Conservation (phyloP, 1,140 invertebrate genomes). For the Dryas iulia region DNA sequence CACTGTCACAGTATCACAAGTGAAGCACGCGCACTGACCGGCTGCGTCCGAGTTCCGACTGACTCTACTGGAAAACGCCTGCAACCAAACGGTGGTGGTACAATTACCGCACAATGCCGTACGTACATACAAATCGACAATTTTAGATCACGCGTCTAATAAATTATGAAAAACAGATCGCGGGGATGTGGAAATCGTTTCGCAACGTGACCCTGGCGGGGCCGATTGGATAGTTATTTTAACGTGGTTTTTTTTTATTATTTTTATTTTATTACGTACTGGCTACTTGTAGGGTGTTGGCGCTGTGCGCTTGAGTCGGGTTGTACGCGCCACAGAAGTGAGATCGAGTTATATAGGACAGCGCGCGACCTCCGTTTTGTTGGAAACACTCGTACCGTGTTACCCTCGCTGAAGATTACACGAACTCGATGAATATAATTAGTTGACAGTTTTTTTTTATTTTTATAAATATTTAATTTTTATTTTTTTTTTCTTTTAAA, state of each 20-base stretch:
- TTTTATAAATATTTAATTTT: not conserved
- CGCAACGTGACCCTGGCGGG: slow-evolving; percentile 52
- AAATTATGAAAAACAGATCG: slow-evolving; percentile 41
- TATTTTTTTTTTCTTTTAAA: not conserved
- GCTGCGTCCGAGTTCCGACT: slow-evolving; percentile 43
- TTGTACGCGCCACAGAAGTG: slow-evolving; percentile 56
- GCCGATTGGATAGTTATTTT: slow-evolving; percentile 47
- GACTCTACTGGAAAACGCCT: slow-evolving; percentile 56
- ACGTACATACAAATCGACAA: slow-evolving; percentile 33
- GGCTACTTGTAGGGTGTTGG: slow-evolving; percentile 55
- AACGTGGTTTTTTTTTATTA: too few relatives aligned
- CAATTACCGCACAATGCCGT: slow-evolving; percentile 49
- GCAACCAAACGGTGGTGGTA: slow-evolving; percentile 67
- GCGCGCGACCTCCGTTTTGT: slow-evolving; percentile 59
- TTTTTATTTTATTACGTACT: slow-evolving; percentile 56
- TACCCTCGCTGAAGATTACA: slow-evolving; percentile 35
- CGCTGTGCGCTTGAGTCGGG: slow-evolving; percentile 55
- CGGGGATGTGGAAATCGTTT: slow-evolving; percentile 46
- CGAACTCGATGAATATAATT: slow-evolving; percentile 6
- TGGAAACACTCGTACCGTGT: slow-evolving; percentile 40
- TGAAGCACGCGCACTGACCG: slow-evolving; percentile 40
- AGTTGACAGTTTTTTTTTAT: slow-evolving; percentile 3
- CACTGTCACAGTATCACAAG: slow-evolving; percentile 44
- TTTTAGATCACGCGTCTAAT: slow-evolving; percentile 42
- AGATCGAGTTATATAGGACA: slow-evolving; percentile 73